Base-by-base conservation (phyloP, 1,140 invertebrate species). In the Ephestia elutella region DNA sequence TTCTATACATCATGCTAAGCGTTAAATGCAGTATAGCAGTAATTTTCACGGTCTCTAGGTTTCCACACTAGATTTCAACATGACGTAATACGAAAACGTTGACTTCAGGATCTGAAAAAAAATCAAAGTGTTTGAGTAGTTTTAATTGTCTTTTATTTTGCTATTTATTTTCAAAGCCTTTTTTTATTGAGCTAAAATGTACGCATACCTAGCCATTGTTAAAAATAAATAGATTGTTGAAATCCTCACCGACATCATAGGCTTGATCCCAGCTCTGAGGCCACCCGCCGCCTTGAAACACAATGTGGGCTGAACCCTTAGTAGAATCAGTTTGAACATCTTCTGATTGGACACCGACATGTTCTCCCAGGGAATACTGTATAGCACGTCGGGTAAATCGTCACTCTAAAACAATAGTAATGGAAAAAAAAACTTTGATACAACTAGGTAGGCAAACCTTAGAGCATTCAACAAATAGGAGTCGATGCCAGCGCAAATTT, bases 161-260 rank as follows among this genome's bases (percentile, higher is more conserved):
- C 8, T 1, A 32, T 4, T 3, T 5, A 32, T 2, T 32, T 32
- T 32, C 3, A 32, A 32, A 32, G 9, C 8, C 8, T 28, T 28
- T 3, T 28, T 28, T 8, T 8, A 28, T 8, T 28, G 25, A 28
- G 25, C n/a, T n/a, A n/a, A 28, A 28, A 8, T 8, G 25, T 3
- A 5, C 25, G 8, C 3, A 8, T 28, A 28, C 25, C n/a, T n/a
- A n/a, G n/a, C n/a, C n/a, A n/a, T 32, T 11, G 30, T 10, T 11
- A 32, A 32, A 10, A 5, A 10, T 8, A 7, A 32, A 32, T 32
- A 28, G 8, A 28, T 28, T 28, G 3, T 28, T 28, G 25, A 66
- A n/a, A n/a, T n/a, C n/a, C 68, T 69, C 44, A 75, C 78, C 8
- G 70, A 65, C n/a, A 74, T 56, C 68, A 75, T 74, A 44, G 73